Evolutionary conservation across 2,113 vertebrate species (phyloP), one percentile per base, ranked within the genome.

Genomic region (Esox niger): DNA sequence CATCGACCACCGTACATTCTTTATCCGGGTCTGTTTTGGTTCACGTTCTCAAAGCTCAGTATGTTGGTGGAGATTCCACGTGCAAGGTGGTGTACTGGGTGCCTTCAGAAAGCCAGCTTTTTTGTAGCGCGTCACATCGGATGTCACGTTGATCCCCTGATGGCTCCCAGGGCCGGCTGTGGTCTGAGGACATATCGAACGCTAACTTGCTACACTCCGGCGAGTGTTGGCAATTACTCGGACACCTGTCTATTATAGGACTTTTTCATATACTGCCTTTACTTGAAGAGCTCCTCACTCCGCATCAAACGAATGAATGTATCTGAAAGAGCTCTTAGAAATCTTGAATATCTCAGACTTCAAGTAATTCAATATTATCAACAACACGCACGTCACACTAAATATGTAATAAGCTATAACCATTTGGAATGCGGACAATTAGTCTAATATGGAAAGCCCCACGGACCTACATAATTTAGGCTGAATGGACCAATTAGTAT

Each of bases 71-170:
- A n/a, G n/a, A n/a, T n/a, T n/a, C n/a, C n/a, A n/a, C n/a, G n/a
- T n/a, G n/a, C n/a, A n/a, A n/a, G n/a, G n/a, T n/a, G n/a, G n/a
- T n/a, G n/a, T n/a, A n/a, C n/a, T n/a, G n/a, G n/a, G 25, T 57
- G 56, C 76, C 65, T 33, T n/a, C n/a, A n/a, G 8, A 61, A 32
- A n/a, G 47, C 35, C 25, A 26, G 63, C 64, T 66, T 62, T 72
- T 61, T 69, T 71, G 31, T 70, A 30, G 25, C 31, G 30, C 46
- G 66, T 76, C 63, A 71, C 66, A 66, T 65, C 7, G 75, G 4
- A 61, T 67, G 89, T 92, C 91, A 92, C 90, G 88, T 90, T 89
- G 88, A 85, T 80, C 78, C 80, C 77, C 90, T 88, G 87, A 90
- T 89, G 89, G 87, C 70, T n/a, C 31, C 33, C 11, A 21, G 27